Evolutionary conservation across 1,140 invertebrate genomes (phyloP), one percentile per base, ranked within the genome.

Genomic region (Aphelinus atriplicis): DNA sequence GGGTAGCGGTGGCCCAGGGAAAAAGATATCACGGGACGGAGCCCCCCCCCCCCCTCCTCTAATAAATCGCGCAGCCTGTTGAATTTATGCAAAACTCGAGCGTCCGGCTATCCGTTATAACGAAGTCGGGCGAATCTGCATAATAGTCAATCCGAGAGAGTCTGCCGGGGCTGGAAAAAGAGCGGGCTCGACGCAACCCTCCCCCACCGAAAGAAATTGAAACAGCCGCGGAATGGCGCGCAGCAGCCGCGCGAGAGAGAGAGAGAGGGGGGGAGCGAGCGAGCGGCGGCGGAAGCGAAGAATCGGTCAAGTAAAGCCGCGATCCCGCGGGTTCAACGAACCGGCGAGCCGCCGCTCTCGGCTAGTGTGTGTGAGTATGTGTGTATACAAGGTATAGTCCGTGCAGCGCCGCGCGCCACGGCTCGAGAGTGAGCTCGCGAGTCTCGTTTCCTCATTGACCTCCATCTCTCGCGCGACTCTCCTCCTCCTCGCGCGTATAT

Each of bases 371-470:
- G 26, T 26, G 26, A 26, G 26, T 26, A 26, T 26, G 26, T 26
- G 26, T 26, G 26, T 26, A 26, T 26, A 26, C 26, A 26, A 26
- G 26, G 26, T 26, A 26, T 26, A 26, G 26, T 26, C 26, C 26
- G 26, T 26, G 26, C 26, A 26, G 26, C 26, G 26, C 26, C 26
- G 26, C 26, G 26, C 26, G 26, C 26, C 26, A 26, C 26, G 26
- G 26, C 26, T 48, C 61, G 51, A 42, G 51, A 64, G 53, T 55
- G n/a, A 26, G 26, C 26, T 61, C 51, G 51, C 47, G 75, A 75
- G 77, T 78, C 78, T 82, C 77, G 76, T 78, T 82, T 81, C 78
- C 81, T 80, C 80, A 78, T 80, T 79, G 78, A 81, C 74, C 76
- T 78, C 77, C 70, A 80, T 80, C 74, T 71, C 73, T 67, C 74